These are phyloP conservation scores for Genyomyrus donnyi DNA, from an alignment of 2,113 vertebrate species.

Conservation along the genomic window DNA sequence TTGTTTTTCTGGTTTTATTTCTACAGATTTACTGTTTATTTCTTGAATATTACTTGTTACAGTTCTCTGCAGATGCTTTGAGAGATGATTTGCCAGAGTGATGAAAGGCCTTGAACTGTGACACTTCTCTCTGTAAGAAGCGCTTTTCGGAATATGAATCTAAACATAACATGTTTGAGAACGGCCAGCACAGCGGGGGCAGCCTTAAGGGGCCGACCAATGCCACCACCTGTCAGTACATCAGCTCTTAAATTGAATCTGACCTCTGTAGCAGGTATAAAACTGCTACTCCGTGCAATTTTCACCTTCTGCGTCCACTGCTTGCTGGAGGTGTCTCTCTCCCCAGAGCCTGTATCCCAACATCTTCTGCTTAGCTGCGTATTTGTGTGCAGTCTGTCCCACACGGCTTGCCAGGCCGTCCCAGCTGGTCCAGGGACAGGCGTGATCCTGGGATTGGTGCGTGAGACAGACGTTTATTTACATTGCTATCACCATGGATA, in stretches of 20 bases:
- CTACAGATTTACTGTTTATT: not conserved
- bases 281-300: not conserved
- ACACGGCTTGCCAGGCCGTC: not conserved
- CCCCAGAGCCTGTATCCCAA: not conserved
- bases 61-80: not conserved
- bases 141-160: not conserved
- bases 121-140: not conserved
- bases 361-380: not conserved
- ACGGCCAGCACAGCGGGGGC: not conserved
- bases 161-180: not conserved
- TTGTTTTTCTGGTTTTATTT: not conserved
- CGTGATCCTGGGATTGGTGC: not conserved
- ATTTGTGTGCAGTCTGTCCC: not conserved
- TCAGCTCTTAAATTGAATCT: not conserved
- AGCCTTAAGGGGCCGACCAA: not conserved
- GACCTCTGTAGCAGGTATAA: not conserved
- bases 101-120: not conserved
- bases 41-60: not conserved
- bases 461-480: not conserved
- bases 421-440: not conserved
- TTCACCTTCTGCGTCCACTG: not conserved
- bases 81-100: not conserved
- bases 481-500: not conserved
- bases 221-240: not conserved
- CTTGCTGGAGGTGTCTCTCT: not conserved